These are phyloP conservation scores for Lithophane leautieri DNA, from an alignment of 2,888 invertebrate species.

Conservation along the genomic window DNA sequence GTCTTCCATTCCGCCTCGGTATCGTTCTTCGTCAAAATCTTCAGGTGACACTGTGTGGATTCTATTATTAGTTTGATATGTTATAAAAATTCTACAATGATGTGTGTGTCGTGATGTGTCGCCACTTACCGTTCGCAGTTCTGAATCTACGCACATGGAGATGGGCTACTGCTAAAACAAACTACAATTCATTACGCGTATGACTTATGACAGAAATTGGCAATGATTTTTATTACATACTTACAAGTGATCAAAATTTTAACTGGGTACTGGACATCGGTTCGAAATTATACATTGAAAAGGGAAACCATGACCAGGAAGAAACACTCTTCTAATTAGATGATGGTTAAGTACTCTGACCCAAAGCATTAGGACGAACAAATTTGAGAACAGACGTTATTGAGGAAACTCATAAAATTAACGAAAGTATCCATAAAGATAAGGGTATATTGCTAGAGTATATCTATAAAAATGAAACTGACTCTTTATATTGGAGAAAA, in stretches of 20 bases:
- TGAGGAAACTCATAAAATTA: conserved; percentile 42
- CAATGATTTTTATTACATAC: conserved; percentile 73
- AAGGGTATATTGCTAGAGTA: conserved; percentile 36
- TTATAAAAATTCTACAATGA: conserved; percentile 63
- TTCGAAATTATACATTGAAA: neutral
- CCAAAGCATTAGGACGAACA: conserved; percentile 33
- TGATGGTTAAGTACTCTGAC: conserved; percentile 35
- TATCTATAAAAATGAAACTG: conserved; percentile 30
- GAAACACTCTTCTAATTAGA: conserved; percentile 15
- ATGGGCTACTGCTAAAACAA: conserved; percentile 84
- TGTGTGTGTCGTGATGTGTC: conserved; percentile 63
- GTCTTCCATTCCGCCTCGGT: neutral
- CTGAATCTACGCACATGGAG: conserved; percentile 75
- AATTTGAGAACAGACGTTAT: conserved; percentile 41
- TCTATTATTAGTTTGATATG: conserved; percentile 40
- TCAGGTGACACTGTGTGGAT: conserved; percentile 13
- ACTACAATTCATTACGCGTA: conserved; percentile 82
- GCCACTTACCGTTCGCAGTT: conserved; percentile 74
- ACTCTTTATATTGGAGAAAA: conserved; percentile 5
- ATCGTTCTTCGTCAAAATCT: conserved; percentile 20
- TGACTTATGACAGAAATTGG: conserved; percentile 79
- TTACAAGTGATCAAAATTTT: conserved; percentile 16
- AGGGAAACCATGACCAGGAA: neutral
- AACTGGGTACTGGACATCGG: neutral
- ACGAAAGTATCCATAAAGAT: conserved; percentile 45